phyloP scores from a whole-genome alignment of 2,797 vertebrate species.

The Lutjanus campechanus region DNA sequence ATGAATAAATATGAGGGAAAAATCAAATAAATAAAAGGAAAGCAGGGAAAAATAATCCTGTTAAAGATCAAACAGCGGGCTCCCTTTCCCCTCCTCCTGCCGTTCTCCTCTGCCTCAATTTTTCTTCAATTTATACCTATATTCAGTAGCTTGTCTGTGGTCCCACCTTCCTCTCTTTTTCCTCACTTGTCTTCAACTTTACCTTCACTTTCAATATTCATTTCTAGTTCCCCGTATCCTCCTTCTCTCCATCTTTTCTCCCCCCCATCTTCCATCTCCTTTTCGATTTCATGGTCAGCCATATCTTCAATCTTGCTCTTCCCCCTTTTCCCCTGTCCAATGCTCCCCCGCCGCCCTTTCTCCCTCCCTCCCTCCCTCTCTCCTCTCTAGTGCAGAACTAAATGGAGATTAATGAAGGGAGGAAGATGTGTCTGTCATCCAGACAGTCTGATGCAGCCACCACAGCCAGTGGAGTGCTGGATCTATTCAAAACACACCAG shows the following conservation, averaged over 20 bases:
- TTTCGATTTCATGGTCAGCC: slow-evolving; percentile 74
- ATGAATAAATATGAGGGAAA: slow-evolving; percentile 81
- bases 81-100: slow-evolving; percentile 55
- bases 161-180: slow-evolving; percentile 36
- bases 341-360: slow-evolving; percentile 31
- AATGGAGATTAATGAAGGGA: slow-evolving; percentile 86
- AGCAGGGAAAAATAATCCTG: slow-evolving; percentile 83
- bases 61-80: slow-evolving; percentile 85
- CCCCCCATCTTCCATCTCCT: slow-evolving; percentile 60
- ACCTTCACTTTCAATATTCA: slow-evolving; percentile 58
- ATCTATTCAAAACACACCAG: slow-evolving; percentile 67
- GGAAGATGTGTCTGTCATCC: slow-evolving; percentile 81
- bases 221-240: slow-evolving; percentile 38
- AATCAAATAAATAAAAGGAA: slow-evolving; percentile 85
- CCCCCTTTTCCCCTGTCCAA: slow-evolving; percentile 58
- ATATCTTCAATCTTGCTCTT: slow-evolving; percentile 78
- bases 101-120: slow-evolving; percentile 57
- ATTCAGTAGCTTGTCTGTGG: slow-evolving; percentile 50
- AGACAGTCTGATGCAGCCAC: slow-evolving; percentile 75
- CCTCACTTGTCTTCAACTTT: slow-evolving; percentile 48
- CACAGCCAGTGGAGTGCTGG: slow-evolving; percentile 54
- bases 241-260: slow-evolving; percentile 51
- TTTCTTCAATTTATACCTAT: slow-evolving; percentile 70
- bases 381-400: slow-evolving; percentile 81
- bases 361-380: slow-evolving; percentile 24